Evolutionary conservation across 2,797 vertebrate genomes (phyloP).

Genomic region (Molossus molossus): DNA sequence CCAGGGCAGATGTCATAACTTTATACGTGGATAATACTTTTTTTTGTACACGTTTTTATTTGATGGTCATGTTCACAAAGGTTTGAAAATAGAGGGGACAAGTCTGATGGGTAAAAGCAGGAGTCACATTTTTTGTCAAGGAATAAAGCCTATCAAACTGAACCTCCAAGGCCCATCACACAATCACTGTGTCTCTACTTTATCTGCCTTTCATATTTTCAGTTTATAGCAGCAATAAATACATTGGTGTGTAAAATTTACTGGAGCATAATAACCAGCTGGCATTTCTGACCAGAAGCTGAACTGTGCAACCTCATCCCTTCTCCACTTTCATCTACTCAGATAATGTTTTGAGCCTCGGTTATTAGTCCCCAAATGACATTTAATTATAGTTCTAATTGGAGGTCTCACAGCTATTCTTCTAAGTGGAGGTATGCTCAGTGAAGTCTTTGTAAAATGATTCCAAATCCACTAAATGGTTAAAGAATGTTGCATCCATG

Average conservation of each 20-base stretch:
- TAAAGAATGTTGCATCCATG: background rate
- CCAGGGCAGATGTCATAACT: background rate
- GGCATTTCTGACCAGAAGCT: conserved; percentile 74
- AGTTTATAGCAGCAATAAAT: conserved; percentile 81
- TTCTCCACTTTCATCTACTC: conserved; percentile 40
- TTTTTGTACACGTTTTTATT: background rate
- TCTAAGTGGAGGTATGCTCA: conserved; percentile 58
- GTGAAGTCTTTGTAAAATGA: conserved; percentile 68
- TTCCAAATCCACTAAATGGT: background rate
- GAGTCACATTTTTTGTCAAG: conserved; percentile 45
- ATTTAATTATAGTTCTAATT: conserved; percentile 80
- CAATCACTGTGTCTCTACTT: conserved; percentile 60
- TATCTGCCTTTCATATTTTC: conserved; percentile 58
- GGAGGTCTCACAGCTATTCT: conserved; percentile 70
- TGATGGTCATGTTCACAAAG: background rate
- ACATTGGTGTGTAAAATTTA: conserved; percentile 68
- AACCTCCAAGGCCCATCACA: background rate
- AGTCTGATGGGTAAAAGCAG: conserved; percentile 19
- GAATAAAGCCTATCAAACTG: background rate
- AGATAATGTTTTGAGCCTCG: conserved; percentile 19
- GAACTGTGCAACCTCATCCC: background rate
- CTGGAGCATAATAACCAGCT: conserved; percentile 65
- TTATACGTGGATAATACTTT: background rate
- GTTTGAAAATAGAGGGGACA: conserved; percentile 1
- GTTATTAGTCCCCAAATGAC: conserved; percentile 76